A percentile compares a stretch with the other conserved stretches of the same genome.
phyloP scores from a whole-genome alignment of 1,140 invertebrate genomes.

The Mercenaria mercenaria region DNA sequence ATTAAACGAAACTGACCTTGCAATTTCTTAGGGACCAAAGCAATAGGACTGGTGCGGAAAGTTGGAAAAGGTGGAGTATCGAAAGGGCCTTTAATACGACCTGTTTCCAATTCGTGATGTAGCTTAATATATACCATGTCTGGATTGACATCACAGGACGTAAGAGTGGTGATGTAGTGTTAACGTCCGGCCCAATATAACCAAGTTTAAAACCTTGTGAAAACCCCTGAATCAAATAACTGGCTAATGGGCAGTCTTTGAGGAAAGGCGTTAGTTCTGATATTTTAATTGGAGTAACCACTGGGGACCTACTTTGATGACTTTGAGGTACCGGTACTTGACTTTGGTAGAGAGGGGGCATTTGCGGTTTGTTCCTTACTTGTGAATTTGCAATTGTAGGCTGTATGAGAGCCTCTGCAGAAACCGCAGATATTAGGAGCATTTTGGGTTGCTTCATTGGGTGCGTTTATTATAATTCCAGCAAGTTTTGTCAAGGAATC shows the following conservation, averaged over 20 bases:
- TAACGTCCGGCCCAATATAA: neutral
- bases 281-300: constrained; percentile 3
- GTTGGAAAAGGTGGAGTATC: neutral
- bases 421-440: neutral
- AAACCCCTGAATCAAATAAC: constrained; percentile 47
- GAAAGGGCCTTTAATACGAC: constrained; percentile 35
- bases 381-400: neutral
- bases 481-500: neutral
- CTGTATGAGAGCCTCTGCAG: neutral
- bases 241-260: neutral
- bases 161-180: neutral
- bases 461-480: neutral
- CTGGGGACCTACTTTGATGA: no score
- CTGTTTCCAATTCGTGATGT: neutral
- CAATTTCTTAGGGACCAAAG: constrained; percentile 37
- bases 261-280: neutral
- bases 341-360: no score
- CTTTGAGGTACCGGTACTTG: no score
- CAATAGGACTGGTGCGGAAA: constrained; percentile 33
- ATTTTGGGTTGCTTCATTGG: neutral
- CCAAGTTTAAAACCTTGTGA: neutral
- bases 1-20: constrained; percentile 39
- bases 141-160: neutral
- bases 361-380: neutral
- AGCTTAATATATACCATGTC: neutral